Evolutionary conservation across 1,140 invertebrate genomes (phyloP), one percentile per base, ranked within the genome.

Genomic region (Drosophila insularis): DNA sequence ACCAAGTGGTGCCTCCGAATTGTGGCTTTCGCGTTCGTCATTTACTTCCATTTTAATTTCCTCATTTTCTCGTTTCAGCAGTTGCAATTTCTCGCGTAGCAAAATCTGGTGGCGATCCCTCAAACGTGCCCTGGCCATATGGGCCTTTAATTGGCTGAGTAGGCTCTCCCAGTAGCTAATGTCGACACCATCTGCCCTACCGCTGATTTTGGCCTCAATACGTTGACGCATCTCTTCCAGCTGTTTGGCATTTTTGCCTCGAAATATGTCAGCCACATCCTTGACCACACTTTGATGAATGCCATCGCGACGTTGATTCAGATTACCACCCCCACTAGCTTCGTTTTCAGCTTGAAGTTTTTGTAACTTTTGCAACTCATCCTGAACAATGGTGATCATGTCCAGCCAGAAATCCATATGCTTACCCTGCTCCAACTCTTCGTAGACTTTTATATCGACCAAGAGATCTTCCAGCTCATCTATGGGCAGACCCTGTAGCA

Each of bases 131-230:
- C 97, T 94, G 0, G 99, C 98, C 95, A 98, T 98, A 92, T 99
- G 97, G 4, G 98, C 98, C 94, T 98, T 98, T 2, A 99, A 93
- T 92, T 99, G 96, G 40, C 97, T 97, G 7, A 99, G 93, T 53
- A 99, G 92, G 54, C 96, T 97, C 93, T 99, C 98, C 98, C 98
- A 99, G 92, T 99, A 99, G 56, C 97, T 97, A 71, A 99, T 96
- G 93, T 99, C 98, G 46, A 99, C 95, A 37, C 98, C 98, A 91
- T 98, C 97, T 50, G 95, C 94, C 61, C 96, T 95, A 0, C 95
- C 95, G 74, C 93, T 94, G 35, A 99, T 97, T 93, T 99, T 99
- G 7, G 93, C 93, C 92, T 98, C 96, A 78, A 99, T 99, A 91
- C 97, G 95, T 13, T 93, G 92, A 89, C 99, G 96, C 68, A 99